These are phyloP conservation scores for Oenanthe melanoleuca DNA, from an alignment of 2,113 vertebrate genomes.

Conservation along the genomic window DNA sequence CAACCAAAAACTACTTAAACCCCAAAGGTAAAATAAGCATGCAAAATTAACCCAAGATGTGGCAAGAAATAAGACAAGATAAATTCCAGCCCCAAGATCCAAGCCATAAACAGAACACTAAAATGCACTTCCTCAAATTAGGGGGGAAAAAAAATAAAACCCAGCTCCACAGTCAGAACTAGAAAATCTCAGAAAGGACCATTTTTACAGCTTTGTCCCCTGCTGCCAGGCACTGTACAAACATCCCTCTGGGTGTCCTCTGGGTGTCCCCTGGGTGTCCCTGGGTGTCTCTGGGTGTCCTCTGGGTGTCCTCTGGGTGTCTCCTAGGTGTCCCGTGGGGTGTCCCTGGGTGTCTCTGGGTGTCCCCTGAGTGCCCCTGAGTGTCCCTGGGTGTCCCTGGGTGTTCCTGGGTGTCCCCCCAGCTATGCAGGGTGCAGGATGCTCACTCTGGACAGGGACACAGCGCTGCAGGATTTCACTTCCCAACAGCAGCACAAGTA, in stretches of 20 bases:
- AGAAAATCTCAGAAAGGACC: background rate
- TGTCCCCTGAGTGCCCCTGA: too few species aligned
- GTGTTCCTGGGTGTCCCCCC: too few species aligned
- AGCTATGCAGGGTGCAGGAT: fast-evolving
- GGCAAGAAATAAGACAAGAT: background rate
- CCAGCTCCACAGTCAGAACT: background rate
- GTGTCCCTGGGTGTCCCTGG: too few species aligned
- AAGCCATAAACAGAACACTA: background rate
- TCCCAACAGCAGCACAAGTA: background rate
- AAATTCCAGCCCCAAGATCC: background rate
- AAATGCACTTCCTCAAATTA: background rate
- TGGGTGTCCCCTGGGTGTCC: too few species aligned
- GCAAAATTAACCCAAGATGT: background rate
- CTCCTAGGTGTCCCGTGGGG: too few species aligned
- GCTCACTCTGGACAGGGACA: background rate
- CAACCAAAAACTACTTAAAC: background rate
- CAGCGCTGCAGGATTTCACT: fast-evolving
- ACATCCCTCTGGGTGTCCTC: too few species aligned
- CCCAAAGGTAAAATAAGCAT: background rate
- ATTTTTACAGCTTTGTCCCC: background rate
- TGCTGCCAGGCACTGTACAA: fast-evolving
- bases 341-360: background rate
- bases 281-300: too few species aligned
- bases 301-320: too few species aligned
- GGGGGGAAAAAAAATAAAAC: too few species aligned